Base-by-base conservation (phyloP, 1,140 invertebrate species). In the Drosophila lowei region DNA sequence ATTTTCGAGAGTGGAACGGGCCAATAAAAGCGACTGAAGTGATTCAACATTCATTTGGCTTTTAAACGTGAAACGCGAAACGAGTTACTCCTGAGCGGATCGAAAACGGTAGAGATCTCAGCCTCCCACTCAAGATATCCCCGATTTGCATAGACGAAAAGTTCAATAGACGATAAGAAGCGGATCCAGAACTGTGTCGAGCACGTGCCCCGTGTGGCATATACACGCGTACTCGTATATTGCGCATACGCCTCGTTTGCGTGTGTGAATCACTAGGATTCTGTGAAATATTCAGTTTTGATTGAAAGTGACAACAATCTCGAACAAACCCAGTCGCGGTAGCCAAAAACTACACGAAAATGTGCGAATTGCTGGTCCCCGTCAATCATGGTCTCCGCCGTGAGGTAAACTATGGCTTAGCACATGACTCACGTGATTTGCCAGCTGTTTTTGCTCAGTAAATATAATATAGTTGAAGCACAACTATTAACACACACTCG, bases 311-410 rank as follows among this genome's bases (percentile, higher is more conserved):
- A 38, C 5, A 63, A 62, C 18, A 43, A 38, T 7, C 3, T 38
- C 11, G 34, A 38, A 38, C 11, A 13, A 38, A 13, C 34, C 34
- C 34, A 6, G 5, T 9, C 7, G 2, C 9, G 11, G 56, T n/a
- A 21, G 52, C 34, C 13, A 18, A 34, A 50, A 43, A 30, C 21
- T 50, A 76, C 30, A 74, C 68, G 65, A 78, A 74, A 60, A 90
- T 90, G 89, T 90, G 89, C 72, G 89, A 90, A 83, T 68, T 90
- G 63, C 73, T 89, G 42, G 70, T 38, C 11, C 34, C 34, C 34
- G 34, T 90, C 74, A 90, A 83, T 77, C 89, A 83, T 74, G 70
- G 76, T 53, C 71, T 89, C 54, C 80, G 80, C 56, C 89, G 74
- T 63, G 78, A 90, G 89, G 89, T 90, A 90, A 68, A 77, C 28